A percentile compares a stretch with the other conserved stretches of the same genome.
These are phyloP conservation scores for Stegodyphus mimosarum DNA, from an alignment of 1,140 invertebrate species.

Conservation along the genomic window DNA sequence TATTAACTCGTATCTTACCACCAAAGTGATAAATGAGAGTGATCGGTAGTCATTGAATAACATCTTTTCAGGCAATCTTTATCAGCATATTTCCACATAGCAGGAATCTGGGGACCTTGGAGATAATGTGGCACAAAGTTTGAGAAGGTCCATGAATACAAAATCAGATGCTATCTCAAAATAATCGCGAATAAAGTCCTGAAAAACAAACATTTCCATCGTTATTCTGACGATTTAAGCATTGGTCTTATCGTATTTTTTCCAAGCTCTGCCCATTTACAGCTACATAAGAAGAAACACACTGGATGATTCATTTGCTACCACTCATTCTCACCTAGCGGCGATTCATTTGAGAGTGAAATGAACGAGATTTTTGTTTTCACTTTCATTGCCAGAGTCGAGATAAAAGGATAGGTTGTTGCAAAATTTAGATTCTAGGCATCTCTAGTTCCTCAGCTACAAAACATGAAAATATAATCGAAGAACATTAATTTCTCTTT, in stretches of 20 bases:
- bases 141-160: constrained; percentile 40
- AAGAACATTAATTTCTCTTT: too few species aligned
- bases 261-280: too few species aligned
- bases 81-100: constrained; percentile 28
- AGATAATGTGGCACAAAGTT: constrained; percentile 53
- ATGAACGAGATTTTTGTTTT: background rate
- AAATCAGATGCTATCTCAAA: constrained; percentile 22
- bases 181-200: background rate
- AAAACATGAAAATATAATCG: too few species aligned
- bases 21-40: background rate
- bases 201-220: constrained; percentile 39
- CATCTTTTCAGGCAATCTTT: constrained; percentile 20
- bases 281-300: too few species aligned
- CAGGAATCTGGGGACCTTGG: constrained; percentile 38
- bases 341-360: background rate
- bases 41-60: constrained; percentile 35
- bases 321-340: background rate
- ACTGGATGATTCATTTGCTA: too few species aligned
- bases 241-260: too few species aligned
- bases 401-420: background rate
- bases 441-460: background rate
- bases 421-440: background rate
- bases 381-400: background rate
- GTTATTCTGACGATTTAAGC: constrained; percentile 31
- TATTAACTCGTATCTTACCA: constrained; percentile 34